A percentile compares a stretch with the other conserved stretches of the same genome.
Conservation (phyloP, 2,113 vertebrate genomes). For the Paraplagusia blochii region DNA sequence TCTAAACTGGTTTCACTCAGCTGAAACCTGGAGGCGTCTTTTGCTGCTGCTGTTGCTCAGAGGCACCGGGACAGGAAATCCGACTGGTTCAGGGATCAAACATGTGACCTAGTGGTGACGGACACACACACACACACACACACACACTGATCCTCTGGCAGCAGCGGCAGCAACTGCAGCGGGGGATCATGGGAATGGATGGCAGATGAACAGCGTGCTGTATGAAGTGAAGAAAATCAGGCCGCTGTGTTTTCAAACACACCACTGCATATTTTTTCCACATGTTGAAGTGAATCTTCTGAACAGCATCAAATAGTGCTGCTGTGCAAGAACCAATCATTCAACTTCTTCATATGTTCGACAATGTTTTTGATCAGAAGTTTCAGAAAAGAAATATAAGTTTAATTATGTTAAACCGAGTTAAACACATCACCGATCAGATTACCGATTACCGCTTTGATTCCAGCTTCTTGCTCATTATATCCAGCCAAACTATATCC, state of each 20-base stretch:
- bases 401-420: no score
- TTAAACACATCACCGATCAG: no score
- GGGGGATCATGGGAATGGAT: constrained; percentile 61
- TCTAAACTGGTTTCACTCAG: neutral
- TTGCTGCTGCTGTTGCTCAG: constrained; percentile 16
- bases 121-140: constrained; percentile 18
- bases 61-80: constrained; percentile 14
- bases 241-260: constrained; percentile 32
- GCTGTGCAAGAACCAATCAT: no score
- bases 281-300: constrained; percentile 13
- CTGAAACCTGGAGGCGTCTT: neutral
- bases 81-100: constrained; percentile 20
- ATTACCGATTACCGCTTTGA: no score
- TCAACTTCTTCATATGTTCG: no score
- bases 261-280: constrained; percentile 48
- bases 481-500: no score
- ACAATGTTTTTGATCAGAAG: no score
- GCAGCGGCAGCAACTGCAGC: constrained; percentile 30
- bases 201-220: constrained; percentile 46
- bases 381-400: no score
- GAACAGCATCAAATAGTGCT: no score
- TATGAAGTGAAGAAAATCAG: constrained; percentile 6
- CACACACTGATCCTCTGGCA: constrained; percentile 40
- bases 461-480: no score
- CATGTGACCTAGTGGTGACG: constrained; percentile 24